Base-by-base conservation (phyloP, 2,797 vertebrate species). In the Agapornis canus region DNA sequence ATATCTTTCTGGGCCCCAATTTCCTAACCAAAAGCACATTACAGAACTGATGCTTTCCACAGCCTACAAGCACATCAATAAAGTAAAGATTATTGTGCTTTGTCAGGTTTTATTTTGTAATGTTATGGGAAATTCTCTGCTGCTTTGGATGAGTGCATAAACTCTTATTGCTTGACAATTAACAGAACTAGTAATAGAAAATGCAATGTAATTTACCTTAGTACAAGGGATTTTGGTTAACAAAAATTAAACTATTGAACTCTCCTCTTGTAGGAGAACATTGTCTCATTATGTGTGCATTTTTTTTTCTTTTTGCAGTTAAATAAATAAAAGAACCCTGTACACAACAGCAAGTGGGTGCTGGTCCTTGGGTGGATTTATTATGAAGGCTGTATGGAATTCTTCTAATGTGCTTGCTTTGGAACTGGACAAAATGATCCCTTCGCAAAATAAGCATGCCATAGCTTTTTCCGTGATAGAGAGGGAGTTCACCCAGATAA, bases 201-300 rank as follows among this genome's bases (percentile, higher is more conserved):
- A 98, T 92, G 98, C 97, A 98, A 98, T 98, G 98, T 96, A 98
- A 98, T 98, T 98, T 98, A 98, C 98, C 98, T 98, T 98, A 98
- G 85, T 98, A 98, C 97, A 96, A 98, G 98, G 97, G 98, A 98
- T 98, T 98, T 98, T 97, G 89, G 98, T 98, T 98, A 98, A 98
- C 97, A 98, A 98, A 98, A 98, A 98, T 98, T 98, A 98, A 98
- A 98, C 98, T 98, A 98, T 98, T 98, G 98, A 98, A 98, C 98
- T 98, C 98, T 97, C 87, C 90, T 98, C 96, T 98, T 25, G 22
- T 90, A 97, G 95, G 96, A 97, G 96, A 97, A 97, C 97, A 97
- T 96, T 61, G 94, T 89, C 94, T 98, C 97, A 98, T 98, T 97
- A 98, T 97, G 90, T 95, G 91, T 64, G 63, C 40, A 45, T 40